A percentile compares a stretch with the other conserved stretches of the same genome.
Evolutionary conservation across 2,888 invertebrate genomes (phyloP).

Genomic region (Nomada ruficornis): DNA sequence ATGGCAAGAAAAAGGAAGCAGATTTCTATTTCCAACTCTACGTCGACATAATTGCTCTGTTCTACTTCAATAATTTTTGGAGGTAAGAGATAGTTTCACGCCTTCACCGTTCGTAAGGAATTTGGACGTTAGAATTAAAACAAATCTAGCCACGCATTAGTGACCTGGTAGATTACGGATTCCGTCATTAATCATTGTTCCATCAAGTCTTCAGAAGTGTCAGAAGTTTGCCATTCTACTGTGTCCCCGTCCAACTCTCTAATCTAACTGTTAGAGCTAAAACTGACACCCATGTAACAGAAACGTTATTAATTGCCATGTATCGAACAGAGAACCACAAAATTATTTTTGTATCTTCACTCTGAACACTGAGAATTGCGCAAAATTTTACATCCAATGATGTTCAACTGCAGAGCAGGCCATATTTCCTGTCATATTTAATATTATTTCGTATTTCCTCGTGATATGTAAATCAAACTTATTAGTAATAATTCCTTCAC

Average conservation of each 20-base stretch:
- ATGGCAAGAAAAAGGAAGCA: not conserved
- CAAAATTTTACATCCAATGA: too few species aligned
- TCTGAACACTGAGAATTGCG: too few species aligned
- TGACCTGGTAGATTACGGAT: not conserved
- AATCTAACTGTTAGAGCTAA: not conserved
- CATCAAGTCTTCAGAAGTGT: not conserved
- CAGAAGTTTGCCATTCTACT: not conserved
- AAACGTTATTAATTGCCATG: too few species aligned
- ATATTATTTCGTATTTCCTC: not conserved
- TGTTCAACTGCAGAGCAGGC: not conserved
- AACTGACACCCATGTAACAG: too few species aligned
- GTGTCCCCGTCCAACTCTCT: not conserved
- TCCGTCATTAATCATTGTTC: not conserved
- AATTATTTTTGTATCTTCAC: too few species aligned
- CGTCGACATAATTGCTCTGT: not conserved
- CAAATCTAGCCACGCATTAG: not conserved
- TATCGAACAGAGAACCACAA: too few species aligned
- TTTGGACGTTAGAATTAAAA: not conserved
- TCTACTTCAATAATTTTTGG: not conserved
- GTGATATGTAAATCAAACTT: not conserved
- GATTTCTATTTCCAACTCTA: not conserved
- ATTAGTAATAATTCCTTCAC: not conserved
- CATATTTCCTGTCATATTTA: not conserved
- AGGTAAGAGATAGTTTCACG: conserved; percentile 17
- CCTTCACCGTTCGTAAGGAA: not conserved